Evolutionary conservation across 2,888 invertebrate genomes (phyloP), one percentile per base, ranked within the genome.

Genomic region (Himalopsyche japonica): DNA sequence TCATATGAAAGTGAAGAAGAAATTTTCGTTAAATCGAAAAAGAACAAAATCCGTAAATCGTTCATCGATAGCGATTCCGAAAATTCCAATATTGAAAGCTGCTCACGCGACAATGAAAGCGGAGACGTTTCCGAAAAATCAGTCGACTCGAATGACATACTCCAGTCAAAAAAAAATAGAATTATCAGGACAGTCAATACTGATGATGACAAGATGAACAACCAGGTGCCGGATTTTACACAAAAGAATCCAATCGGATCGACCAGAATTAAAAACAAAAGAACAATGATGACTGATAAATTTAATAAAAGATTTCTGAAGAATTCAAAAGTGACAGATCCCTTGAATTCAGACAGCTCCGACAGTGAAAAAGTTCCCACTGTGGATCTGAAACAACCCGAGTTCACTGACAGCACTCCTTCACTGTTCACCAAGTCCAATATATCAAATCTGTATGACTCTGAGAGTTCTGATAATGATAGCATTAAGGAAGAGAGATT

Each of bases 381-480:
- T 48, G 20, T 43, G n/a, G 24, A 76, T 32, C 30, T 27, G 15
- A 20, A 27, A 47, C 24, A 70, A 30, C 27, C 30, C 10, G 15
- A 43, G 12, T 15, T 4, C 15, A 7, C 15, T 27, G 27, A 30
- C 20, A 70, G 12, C 27, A 70, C 12, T 27, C 70, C 70, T 70
- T 12, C 27, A 10, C 89, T 88, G 76, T 88, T 89, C 10, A 6
- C 8, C 82, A 85, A 82, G 34, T 79, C 89, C 18, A 88, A 89
- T 30, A 89, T 91, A 85, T 88, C 91, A 83, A 90, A 91, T 24
- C 89, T 94, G 77, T 93, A 92, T 90, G 94, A 94, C 88, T 92
- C 93, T 8, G 94, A 94, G 86, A 93, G 92, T 85, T 93, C 93
- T 80, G 93, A 92, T 88, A 92, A 92, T 87, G 91, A 86, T 6